Evolutionary conservation across 23 tunicate species (phyloP), one percentile per base, ranked within the genome.

Genomic region (Corella eumyota): DNA sequence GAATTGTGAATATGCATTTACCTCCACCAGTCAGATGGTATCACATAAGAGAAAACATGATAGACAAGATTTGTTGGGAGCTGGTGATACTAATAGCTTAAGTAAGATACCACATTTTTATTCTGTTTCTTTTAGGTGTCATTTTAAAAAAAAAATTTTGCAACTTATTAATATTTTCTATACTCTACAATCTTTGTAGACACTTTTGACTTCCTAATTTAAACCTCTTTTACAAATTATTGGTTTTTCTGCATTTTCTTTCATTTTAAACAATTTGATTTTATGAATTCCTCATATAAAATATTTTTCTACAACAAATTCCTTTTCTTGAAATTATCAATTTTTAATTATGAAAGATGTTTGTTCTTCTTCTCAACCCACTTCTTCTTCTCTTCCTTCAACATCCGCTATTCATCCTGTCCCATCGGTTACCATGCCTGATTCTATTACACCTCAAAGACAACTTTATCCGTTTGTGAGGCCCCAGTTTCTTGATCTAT

Each of bases 41-140:
- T 77, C 96, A 25, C 88, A 87, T 76, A 87, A 77, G 34, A 70
- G 96, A 17, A 78, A 87, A 26, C 96, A 87, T 52, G 95, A 85
- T n/a, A 32, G 86, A 38, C 73, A 71, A 25, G 79, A 71, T 26
- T 27, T 62, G 36, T 29, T 68, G 45, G 76, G 72, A 23, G 60
- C 28, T 4, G 74, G 57, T 32, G 34, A 11, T 7, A 11, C 26
- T 23, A 7, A 25, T 7, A 19, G 57, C 57, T n/a, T 51, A 51
- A 51, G 57, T 51, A n/a, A 19, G 6, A 7, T 51, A 51, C 5
- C 48, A 9, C 48, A 40, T 40, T 40, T 9, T 40, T n/a, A n/a
- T n/a, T n/a, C n/a, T n/a, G n/a, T n/a, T n/a, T n/a, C n/a, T n/a
- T n/a, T n/a, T n/a, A n/a, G n/a, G n/a, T n/a, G n/a, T n/a, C 48